Evolutionary conservation across 2,797 vertebrate species (phyloP).

Genomic region (Mionectes olivaceus): DNA sequence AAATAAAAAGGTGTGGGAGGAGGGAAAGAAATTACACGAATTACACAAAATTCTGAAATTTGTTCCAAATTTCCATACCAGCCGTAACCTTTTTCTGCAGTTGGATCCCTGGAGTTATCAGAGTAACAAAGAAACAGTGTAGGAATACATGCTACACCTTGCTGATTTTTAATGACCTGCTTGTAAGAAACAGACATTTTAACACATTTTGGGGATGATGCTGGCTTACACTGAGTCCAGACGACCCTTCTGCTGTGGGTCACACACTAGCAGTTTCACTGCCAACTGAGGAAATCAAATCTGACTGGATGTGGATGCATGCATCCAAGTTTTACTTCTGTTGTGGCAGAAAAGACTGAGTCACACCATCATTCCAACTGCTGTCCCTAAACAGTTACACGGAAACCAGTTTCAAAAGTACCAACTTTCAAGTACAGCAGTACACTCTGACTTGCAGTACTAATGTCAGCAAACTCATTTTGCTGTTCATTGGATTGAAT

Average conservation of each 20-base stretch:
- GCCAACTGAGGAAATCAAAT: not conserved
- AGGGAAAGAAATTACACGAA: not conserved
- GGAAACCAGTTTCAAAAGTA: not conserved
- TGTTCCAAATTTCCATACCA: not conserved
- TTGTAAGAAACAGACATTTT: not conserved
- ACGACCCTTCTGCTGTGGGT: not conserved
- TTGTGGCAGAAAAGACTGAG: not conserved
- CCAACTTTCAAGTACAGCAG: not conserved
- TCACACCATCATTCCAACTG: not conserved
- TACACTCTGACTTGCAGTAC: not conserved
- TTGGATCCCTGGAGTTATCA: not conserved
- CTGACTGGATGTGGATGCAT: fast-evolving
- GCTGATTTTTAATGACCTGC: not conserved
- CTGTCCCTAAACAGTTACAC: not conserved
- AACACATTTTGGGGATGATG: not conserved
- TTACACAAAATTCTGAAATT: not conserved
- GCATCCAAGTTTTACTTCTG: not conserved
- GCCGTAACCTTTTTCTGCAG: not conserved
- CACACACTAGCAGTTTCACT: not conserved
- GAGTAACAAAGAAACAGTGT: not conserved
- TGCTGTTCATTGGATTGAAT: not conserved
- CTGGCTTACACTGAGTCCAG: fast-evolving
- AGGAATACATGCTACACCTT: not conserved
- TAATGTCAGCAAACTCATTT: not conserved
- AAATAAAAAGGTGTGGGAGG: too few species aligned